phyloP scores from a whole-genome alignment of 2,888 invertebrate genomes.

The Oligia latruncula region DNA sequence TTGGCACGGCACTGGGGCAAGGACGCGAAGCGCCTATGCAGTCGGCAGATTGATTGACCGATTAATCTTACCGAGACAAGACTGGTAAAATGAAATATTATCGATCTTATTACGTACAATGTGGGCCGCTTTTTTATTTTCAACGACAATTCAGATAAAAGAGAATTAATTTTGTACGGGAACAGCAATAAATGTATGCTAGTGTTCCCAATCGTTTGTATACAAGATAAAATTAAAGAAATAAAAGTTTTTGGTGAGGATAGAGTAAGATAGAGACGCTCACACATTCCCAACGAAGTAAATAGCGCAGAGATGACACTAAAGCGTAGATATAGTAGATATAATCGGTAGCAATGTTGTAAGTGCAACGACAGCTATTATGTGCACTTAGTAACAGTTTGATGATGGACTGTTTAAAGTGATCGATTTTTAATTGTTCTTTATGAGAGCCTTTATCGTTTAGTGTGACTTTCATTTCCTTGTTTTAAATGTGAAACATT shows the following conservation, averaged over 20 bases:
- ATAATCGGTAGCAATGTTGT: background rate
- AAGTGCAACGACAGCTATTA: background rate
- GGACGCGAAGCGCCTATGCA: conserved; percentile 87
- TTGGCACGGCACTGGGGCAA: conserved; percentile 88
- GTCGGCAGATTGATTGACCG: conserved; percentile 86
- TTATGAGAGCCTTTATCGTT: background rate
- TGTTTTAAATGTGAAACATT: background rate
- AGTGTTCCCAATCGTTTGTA: conserved; percentile 27
- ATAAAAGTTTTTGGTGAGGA: conserved; percentile 7
- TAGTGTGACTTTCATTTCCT: background rate
- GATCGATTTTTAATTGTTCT: background rate
- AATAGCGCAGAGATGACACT: background rate
- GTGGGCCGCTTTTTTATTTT: conserved; percentile 33
- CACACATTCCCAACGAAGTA: conserved; percentile 17
- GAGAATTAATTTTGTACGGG: conserved; percentile 28
- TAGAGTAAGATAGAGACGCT: conserved; percentile 5
- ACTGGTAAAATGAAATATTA: conserved; percentile 64
- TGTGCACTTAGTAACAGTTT: conserved; percentile 22
- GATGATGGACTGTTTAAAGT: background rate
- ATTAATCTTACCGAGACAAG: conserved; percentile 83
- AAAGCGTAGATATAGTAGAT: background rate
- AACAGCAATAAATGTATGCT: conserved; percentile 32
- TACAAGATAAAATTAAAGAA: conserved; percentile 20
- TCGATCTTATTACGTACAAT: conserved; percentile 47
- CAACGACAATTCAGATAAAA: conserved; percentile 30